phyloP scores from a whole-genome alignment of 1,140 invertebrate genomes.

The Batillaria attramentaria region DNA sequence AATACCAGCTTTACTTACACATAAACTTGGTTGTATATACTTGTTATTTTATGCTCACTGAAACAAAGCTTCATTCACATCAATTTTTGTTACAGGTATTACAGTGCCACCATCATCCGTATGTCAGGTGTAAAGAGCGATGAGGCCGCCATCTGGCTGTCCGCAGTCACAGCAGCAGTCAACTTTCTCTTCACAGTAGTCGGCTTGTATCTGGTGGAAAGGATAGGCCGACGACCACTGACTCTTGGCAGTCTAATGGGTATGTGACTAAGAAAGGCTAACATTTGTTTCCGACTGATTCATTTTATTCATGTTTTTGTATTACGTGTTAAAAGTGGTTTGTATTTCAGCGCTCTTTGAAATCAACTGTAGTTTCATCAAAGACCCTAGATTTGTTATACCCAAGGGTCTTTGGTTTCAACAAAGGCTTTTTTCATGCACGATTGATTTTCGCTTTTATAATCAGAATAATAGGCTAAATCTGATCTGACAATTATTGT shows the following conservation, averaged over 20 bases:
- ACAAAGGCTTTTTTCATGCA: too few species aligned
- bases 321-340: too few species aligned
- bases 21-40: background rate
- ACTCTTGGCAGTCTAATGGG: conserved; percentile 75
- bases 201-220: conserved; percentile 77
- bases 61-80: background rate
- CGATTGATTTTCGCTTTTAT: too few species aligned
- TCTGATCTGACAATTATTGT: background rate
- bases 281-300: too few species aligned
- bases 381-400: too few species aligned
- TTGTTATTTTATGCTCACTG: background rate
- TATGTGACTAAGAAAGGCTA: too few species aligned
- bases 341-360: too few species aligned
- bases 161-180: conserved; percentile 74
- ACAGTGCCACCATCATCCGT: background rate
- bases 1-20: background rate
- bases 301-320: too few species aligned
- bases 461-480: background rate
- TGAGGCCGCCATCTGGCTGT: conserved; percentile 78
- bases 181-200: conserved; percentile 78
- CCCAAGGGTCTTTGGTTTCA: background rate
- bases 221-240: conserved; percentile 76
- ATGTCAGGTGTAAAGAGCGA: conserved; percentile 73
- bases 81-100: background rate
- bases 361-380: too few species aligned